A percentile compares a stretch with the other conserved stretches of the same genome.
Evolutionary conservation across 2,113 vertebrate species (phyloP).

Genomic region (Otolemur garnettii): DNA sequence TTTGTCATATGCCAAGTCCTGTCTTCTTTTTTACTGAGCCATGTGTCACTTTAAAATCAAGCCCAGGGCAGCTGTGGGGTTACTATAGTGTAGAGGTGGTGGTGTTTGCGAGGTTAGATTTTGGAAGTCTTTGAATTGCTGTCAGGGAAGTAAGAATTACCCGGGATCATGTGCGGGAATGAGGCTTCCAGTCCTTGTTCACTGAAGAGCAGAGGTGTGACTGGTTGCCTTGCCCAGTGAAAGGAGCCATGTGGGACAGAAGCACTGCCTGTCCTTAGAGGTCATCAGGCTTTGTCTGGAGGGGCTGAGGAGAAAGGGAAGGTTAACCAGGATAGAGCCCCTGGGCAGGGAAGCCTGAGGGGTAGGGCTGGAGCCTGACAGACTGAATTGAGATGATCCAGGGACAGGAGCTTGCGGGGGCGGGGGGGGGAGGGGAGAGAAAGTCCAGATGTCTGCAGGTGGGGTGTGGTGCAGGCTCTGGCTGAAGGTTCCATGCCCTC

Average conservation of each 20-base stretch:
- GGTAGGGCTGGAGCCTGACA: neutral
- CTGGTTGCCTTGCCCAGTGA: neutral
- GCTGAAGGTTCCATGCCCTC: accelerated
- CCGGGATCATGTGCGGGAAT: accelerated
- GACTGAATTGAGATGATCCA: neutral
- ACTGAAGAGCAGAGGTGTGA: neutral
- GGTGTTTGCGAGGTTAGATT: neutral
- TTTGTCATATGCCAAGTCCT: neutral
- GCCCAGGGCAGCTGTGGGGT: neutral
- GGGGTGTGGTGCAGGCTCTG: neutral
- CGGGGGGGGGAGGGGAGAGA: neutral
- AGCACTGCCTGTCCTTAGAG: neutral
- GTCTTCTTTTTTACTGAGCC: neutral
- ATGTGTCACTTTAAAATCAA: neutral
- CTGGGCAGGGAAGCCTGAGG: neutral
- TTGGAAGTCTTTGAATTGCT: neutral
- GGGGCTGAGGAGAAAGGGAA: neutral
- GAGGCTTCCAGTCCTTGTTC: neutral
- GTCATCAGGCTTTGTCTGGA: neutral
- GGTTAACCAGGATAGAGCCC: neutral
- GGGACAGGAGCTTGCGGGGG: neutral
- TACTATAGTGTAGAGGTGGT: neutral
- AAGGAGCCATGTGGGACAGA: neutral
- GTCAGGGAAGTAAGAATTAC: neutral
- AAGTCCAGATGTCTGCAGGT: neutral